phyloP scores from a whole-genome alignment of 2,797 vertebrate genomes.

The Microtus agrestis region DNA sequence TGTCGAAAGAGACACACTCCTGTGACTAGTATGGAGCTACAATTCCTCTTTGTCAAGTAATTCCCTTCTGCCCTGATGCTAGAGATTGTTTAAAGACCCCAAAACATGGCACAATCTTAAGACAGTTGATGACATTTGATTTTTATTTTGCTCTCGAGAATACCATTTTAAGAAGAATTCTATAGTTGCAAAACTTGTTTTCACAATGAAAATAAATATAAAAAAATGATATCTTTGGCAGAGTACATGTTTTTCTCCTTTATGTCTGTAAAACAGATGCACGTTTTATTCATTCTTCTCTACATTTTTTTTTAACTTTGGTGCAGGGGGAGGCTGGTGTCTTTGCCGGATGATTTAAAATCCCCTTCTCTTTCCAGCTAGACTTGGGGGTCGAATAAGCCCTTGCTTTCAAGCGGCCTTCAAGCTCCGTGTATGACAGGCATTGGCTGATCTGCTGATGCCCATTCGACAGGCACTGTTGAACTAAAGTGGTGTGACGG shows the following conservation, averaged over 20 bases:
- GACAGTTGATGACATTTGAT: conserved; percentile 43
- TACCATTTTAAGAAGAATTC: conserved; percentile 70
- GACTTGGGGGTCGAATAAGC: conserved; percentile 89
- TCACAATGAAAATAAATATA: conserved; percentile 72
- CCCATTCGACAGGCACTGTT: conserved; percentile 96
- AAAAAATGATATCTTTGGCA: conserved; percentile 60
- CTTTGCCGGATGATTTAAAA: conserved; percentile 87
- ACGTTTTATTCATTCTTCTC: conserved; percentile 7
- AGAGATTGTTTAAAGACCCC: conserved; percentile 38
- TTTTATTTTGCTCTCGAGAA: conserved; percentile 69
- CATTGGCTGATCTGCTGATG: conserved; percentile 95
- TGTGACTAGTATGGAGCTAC: conserved; percentile 73
- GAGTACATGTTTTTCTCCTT: conserved; percentile 33
- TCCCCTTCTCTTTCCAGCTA: conserved; percentile 86
- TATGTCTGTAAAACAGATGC: conserved; percentile 1
- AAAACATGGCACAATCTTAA: conserved; percentile 54
- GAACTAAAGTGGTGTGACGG: conserved; percentile 98
- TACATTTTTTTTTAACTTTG: conserved; percentile 60
- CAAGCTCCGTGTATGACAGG: conserved; percentile 92
- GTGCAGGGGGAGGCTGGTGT: conserved; percentile 20
- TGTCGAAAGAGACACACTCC: conserved; percentile 76
- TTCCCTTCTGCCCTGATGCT: conserved; percentile 52
- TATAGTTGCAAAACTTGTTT: conserved; percentile 73
- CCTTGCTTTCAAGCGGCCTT: conserved; percentile 90
- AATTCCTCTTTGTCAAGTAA: conserved; percentile 72